phyloP scores from a whole-genome alignment of 2,113 vertebrate species.

The Clupea harengus region DNA sequence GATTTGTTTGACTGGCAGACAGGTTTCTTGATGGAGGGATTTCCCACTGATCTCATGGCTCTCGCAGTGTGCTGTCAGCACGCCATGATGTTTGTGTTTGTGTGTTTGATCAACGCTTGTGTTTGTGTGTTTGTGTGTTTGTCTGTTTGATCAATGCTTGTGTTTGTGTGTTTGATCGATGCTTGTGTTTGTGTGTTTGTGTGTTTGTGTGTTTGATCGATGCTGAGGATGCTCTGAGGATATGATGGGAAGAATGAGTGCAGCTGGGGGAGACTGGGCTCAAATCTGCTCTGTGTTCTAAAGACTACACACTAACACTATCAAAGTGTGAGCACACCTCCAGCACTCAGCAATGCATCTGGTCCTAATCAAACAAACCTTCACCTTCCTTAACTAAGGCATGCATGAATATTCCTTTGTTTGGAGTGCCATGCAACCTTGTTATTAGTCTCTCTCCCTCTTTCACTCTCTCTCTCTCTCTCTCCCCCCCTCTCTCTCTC shows the following conservation, averaged over 20 bases:
- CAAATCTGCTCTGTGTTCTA: background rate
- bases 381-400: too few relatives aligned
- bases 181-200: too few relatives aligned
- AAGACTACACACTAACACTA: background rate
- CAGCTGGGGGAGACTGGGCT: background rate
- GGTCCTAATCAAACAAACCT: too few relatives aligned
- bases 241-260: background rate
- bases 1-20: background rate
- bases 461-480: background rate
- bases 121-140: too few relatives aligned
- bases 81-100: conserved; percentile 9
- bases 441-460: background rate
- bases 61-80: background rate
- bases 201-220: background rate
- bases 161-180: too few relatives aligned
- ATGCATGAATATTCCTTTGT: too few relatives aligned
- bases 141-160: background rate
- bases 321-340: background rate
- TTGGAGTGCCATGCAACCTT: too few relatives aligned
- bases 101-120: background rate
- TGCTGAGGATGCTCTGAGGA: background rate
- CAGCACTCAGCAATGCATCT: too few relatives aligned
- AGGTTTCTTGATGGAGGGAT: background rate
- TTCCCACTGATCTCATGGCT: background rate
- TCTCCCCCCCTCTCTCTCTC: background rate